Conservation (phyloP, 2,888 invertebrate species). For the Chloromyia formosa region DNA sequence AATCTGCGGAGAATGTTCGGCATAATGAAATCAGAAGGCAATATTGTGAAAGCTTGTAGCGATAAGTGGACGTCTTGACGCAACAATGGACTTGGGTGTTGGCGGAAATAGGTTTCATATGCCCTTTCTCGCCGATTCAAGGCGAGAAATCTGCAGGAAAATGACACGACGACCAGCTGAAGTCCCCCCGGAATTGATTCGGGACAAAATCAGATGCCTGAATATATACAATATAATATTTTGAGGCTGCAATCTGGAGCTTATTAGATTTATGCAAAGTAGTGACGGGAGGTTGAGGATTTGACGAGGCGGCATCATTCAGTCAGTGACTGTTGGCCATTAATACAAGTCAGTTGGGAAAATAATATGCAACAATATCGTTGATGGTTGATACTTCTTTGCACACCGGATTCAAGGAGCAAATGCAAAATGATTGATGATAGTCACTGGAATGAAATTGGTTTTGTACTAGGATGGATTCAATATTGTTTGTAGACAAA, state of each 20-base stretch:
- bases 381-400: conserved; percentile 7
- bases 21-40: conserved; percentile 43
- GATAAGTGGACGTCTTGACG: conserved; percentile 25
- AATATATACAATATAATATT: too few species aligned
- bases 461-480: neutral
- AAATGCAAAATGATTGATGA: conserved; percentile 34
- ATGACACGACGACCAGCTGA: neutral
- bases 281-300: neutral
- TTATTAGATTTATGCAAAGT: conserved; percentile 41
- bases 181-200: neutral
- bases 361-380: conserved; percentile 32
- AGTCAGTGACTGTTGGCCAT: conserved; percentile 26
- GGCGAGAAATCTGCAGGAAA: neutral
- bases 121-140: too few species aligned
- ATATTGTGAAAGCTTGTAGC: conserved; percentile 33
- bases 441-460: conserved; percentile 8
- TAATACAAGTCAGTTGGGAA: conserved; percentile 29
- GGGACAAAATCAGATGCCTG: neutral
- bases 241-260: conserved; percentile 11
- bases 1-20: conserved; percentile 44
- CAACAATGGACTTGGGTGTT: neutral
- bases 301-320: conserved; percentile 23
- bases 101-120: too few species aligned
- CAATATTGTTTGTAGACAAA: neutral
- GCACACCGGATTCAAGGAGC: neutral